Evolutionary conservation across 2,797 vertebrate genomes (phyloP).

Genomic region (Eleutherodactylus coqui): DNA sequence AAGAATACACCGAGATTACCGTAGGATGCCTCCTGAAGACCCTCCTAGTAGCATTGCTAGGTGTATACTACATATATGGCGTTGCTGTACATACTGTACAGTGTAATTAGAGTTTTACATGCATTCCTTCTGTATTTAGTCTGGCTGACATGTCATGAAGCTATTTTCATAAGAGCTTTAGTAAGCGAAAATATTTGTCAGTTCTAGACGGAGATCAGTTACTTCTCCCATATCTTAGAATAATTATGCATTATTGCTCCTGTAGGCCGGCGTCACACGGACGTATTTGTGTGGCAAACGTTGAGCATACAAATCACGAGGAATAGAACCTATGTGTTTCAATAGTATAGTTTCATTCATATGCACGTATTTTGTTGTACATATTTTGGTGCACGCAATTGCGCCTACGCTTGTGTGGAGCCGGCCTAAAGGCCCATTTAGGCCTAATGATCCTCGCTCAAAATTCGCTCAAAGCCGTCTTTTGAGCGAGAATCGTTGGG

Average conservation of each 20-base stretch:
- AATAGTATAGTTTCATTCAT: too few relatives aligned
- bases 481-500: too few relatives aligned
- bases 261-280: too few relatives aligned
- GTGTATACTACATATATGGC: neutral
- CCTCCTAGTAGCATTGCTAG: neutral
- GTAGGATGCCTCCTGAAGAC: neutral
- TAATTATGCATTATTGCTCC: neutral
- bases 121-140: constrained; percentile 5
- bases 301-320: too few relatives aligned
- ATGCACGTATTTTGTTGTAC: too few relatives aligned
- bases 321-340: too few relatives aligned
- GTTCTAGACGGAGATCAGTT: neutral
- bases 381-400: too few relatives aligned
- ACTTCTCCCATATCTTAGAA: neutral
- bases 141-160: neutral
- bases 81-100: neutral
- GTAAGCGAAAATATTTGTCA: neutral
- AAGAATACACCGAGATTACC: neutral
- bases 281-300: too few relatives aligned
- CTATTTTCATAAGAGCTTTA: neutral
- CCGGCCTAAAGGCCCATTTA: too few relatives aligned
- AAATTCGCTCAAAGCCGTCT: too few relatives aligned
- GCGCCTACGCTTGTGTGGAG: too few relatives aligned
- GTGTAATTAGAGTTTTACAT: constrained; percentile 15
- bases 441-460: too few relatives aligned